phyloP scores from a whole-genome alignment of 2,113 vertebrate species.

The Microtus richardsoni region DNA sequence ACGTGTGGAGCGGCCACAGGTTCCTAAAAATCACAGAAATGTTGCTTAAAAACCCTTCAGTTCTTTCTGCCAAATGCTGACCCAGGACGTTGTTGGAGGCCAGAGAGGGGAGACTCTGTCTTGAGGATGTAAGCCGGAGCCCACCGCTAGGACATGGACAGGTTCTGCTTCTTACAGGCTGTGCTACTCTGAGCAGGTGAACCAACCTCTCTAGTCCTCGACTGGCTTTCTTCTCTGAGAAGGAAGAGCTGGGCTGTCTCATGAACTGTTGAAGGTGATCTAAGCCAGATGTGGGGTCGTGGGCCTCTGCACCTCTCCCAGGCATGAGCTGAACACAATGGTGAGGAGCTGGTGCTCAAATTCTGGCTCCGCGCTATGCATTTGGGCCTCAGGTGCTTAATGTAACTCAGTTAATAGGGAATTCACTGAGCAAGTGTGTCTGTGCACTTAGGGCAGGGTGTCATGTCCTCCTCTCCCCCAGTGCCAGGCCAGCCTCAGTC shows the following conservation, averaged over 20 bases:
- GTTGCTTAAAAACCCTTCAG: rapidly evolving
- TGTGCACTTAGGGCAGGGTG: rapidly evolving
- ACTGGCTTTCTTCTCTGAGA: neutral
- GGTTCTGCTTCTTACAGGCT: neutral
- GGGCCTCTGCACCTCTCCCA: neutral
- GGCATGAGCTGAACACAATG: rapidly evolving
- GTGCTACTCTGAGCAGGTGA: neutral
- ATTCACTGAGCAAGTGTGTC: neutral
- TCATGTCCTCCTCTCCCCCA: neutral
- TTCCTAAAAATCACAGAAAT: neutral
- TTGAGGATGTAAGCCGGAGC: neutral
- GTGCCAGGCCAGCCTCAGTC: neutral
- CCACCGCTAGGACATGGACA: too few relatives aligned
- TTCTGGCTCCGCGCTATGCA: rapidly evolving
- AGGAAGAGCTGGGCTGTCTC: neutral
- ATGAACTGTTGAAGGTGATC: neutral
- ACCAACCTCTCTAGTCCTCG: neutral
- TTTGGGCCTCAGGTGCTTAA: neutral
- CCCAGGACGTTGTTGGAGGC: rapidly evolving
- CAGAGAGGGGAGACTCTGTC: too few relatives aligned
- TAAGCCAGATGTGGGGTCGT: neutral
- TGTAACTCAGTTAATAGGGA: neutral
- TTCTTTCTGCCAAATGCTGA: neutral
- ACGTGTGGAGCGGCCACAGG: neutral
- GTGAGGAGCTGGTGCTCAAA: rapidly evolving